Evolutionary conservation across 2,113 vertebrate species (phyloP).

Genomic region (Cyprinodon brontotheroides): DNA sequence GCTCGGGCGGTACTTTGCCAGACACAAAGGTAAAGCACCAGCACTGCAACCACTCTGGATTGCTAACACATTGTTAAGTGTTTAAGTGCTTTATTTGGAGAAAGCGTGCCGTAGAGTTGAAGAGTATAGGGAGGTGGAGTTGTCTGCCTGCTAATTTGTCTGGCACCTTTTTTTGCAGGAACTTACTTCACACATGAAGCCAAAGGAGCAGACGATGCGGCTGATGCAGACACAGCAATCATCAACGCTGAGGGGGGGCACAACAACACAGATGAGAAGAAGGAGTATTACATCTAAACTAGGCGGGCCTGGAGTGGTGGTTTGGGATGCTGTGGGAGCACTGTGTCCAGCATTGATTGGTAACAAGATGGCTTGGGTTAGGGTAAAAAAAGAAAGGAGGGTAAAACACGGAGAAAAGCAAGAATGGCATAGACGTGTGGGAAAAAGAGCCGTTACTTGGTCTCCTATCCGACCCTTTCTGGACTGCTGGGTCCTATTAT

Average conservation of each 20-base stretch:
- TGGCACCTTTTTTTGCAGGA: conserved; percentile 79
- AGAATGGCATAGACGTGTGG: conserved; percentile 82
- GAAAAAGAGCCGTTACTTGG: conserved; percentile 80
- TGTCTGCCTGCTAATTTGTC: conserved; percentile 27
- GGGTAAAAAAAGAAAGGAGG: conserved; percentile 34
- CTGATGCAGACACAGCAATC: conserved; percentile 98
- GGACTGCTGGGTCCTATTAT: conserved; percentile 85
- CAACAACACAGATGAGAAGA: conserved; percentile 98
- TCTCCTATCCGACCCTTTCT: conserved; percentile 90
- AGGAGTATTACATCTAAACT: conserved; percentile 98
- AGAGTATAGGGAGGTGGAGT: conserved; percentile 7
- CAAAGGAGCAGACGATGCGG: conserved; percentile 98
- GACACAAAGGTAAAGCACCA: conserved; percentile 94
- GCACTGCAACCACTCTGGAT: conserved; percentile 55
- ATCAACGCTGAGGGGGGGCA: conserved; percentile 99
- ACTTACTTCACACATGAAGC: conserved; percentile 99
- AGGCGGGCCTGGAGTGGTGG: conserved; percentile 72
- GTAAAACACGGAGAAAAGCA: conserved; percentile 57
- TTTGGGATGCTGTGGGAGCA: conserved; percentile 57
- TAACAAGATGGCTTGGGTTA: conserved; percentile 40
- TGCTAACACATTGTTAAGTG: conserved; percentile 49
- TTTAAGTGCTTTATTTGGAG: conserved; percentile 42
- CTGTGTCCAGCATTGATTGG: conserved; percentile 62
- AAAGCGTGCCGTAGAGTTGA: conserved; percentile 26
- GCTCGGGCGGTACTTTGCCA: conserved; percentile 97